Percentiles rank a stretch among this genome's conserved stretches.
Conservation (phyloP, 2,113 vertebrate species). For the Tretioscincus oriximinensis region DNA sequence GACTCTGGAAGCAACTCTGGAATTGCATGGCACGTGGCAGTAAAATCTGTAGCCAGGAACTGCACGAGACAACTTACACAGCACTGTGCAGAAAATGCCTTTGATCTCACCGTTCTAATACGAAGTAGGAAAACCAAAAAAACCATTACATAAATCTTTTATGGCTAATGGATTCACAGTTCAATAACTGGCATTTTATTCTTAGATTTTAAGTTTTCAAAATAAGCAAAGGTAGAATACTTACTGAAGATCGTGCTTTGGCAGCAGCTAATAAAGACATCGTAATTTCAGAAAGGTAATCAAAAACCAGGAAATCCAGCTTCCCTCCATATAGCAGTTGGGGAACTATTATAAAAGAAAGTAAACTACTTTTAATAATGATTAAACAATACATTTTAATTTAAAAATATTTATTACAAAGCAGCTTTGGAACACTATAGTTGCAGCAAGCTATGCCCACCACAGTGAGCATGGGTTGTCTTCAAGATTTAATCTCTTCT, state of each 20-base stretch:
- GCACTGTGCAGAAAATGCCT: too few species aligned
- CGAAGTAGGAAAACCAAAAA: background rate
- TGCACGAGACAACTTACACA: too few species aligned
- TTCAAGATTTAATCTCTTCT: background rate
- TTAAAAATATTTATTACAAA: background rate
- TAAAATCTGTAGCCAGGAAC: too few species aligned
- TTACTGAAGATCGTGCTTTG: conserved; percentile 79
- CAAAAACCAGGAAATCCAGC: conserved; percentile 87
- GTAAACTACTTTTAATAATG: background rate
- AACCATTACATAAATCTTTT: background rate
- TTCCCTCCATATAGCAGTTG: conserved; percentile 80
- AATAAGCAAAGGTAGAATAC: conserved; percentile 41
- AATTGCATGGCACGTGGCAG: too few species aligned
- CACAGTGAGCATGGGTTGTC: background rate
- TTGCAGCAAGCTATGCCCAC: background rate
- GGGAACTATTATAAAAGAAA: conserved; percentile 71
- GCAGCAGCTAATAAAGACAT: conserved; percentile 83
- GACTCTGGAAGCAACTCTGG: too few species aligned
- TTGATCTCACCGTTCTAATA: background rate
- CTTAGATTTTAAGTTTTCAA: background rate
- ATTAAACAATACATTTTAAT: background rate
- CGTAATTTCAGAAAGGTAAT: conserved; percentile 89
- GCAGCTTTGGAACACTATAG: background rate
- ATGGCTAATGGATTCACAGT: background rate
- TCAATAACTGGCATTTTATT: background rate